Percentiles rank a stretch among this genome's conserved stretches.
Evolutionary conservation across 2,888 invertebrate genomes (phyloP).

Genomic region (Aporophyla lueneburgensis): DNA sequence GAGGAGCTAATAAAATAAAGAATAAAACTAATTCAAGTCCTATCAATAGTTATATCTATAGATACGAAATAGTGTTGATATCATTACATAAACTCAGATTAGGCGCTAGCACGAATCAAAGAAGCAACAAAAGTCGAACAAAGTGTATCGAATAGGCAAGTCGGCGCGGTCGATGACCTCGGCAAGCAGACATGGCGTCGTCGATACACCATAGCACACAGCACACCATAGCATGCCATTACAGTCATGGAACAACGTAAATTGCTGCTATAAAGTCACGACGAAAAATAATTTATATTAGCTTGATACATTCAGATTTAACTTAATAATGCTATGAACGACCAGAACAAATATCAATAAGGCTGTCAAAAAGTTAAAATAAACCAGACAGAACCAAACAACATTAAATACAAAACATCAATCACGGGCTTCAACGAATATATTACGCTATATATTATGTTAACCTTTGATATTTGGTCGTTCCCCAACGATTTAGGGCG

Average conservation of each 20-base stretch:
- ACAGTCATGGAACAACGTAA: slow-evolving; percentile 69
- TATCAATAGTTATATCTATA: slow-evolving; percentile 28
- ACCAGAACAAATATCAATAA: neutral
- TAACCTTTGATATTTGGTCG: slow-evolving; percentile 57
- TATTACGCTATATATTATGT: slow-evolving; percentile 28
- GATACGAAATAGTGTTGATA: slow-evolving; percentile 36
- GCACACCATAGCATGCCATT: slow-evolving; percentile 74
- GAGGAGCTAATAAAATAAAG: neutral
- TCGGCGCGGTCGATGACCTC: slow-evolving; percentile 80
- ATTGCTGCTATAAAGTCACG: slow-evolving; percentile 39
- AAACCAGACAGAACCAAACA: slow-evolving; percentile 17
- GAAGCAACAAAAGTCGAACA: slow-evolving; percentile 79
- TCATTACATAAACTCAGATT: slow-evolving; percentile 72
- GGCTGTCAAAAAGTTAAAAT: slow-evolving; percentile 13
- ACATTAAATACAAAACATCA: slow-evolving; percentile 27
- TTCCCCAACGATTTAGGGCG: slow-evolving; percentile 57
- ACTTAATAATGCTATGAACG: neutral
- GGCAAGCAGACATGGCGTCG: slow-evolving; percentile 85
- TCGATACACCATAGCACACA: slow-evolving; percentile 76
- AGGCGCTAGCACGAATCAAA: slow-evolving; percentile 73
- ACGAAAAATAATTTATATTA: slow-evolving; percentile 30
- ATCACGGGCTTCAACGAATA: slow-evolving; percentile 38
- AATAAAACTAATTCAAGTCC: neutral
- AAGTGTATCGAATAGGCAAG: slow-evolving; percentile 82
- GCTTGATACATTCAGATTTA: neutral